Percentiles rank a stretch among this genome's conserved stretches.
Evolutionary conservation across 1,140 invertebrate genomes (phyloP).

Genomic region (Listronotus bonariensis): DNA sequence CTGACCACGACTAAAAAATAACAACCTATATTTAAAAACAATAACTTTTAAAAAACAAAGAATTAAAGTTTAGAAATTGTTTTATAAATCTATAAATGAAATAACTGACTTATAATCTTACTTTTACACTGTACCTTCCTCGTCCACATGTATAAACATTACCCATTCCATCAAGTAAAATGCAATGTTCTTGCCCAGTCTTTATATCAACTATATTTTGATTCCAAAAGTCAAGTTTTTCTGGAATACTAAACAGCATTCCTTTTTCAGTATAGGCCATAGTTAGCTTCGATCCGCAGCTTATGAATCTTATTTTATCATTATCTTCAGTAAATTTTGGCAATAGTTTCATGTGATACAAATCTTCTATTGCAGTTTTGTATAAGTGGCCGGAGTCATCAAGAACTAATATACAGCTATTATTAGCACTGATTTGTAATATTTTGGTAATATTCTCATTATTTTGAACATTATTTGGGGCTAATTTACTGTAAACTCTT

Average conservation of each 20-base stretch:
- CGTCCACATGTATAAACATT: slow-evolving; percentile 79
- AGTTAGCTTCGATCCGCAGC: slow-evolving; percentile 55
- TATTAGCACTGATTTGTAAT: slow-evolving; percentile 30
- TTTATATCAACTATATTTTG: slow-evolving; percentile 66
- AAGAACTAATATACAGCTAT: slow-evolving; percentile 38
- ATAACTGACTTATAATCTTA: slow-evolving; percentile 4
- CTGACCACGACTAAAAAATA: slow-evolving; percentile 74
- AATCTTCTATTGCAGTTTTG: slow-evolving; percentile 26
- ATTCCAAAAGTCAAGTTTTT: slow-evolving; percentile 60
- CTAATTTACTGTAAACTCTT: slow-evolving; percentile 15
- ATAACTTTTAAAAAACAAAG: too few species aligned
- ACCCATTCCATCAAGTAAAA: slow-evolving; percentile 73
- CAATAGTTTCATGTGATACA: slow-evolving; percentile 22
- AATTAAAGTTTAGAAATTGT: background rate
- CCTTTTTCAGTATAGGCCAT: slow-evolving; percentile 60
- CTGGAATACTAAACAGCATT: slow-evolving; percentile 64
- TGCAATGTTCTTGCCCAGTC: slow-evolving; percentile 79
- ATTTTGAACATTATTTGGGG: background rate
- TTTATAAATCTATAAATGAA: background rate
- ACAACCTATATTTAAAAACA: background rate
- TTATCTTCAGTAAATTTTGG: slow-evolving; percentile 30
- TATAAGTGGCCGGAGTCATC: slow-evolving; percentile 22
- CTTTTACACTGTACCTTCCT: slow-evolving; percentile 66
- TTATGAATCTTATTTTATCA: slow-evolving; percentile 53
- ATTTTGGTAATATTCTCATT: slow-evolving; percentile 21